Conservation (phyloP, 37 sponge, comb jelly and placozoan genomes). For the Halichondria panicea region DNA sequence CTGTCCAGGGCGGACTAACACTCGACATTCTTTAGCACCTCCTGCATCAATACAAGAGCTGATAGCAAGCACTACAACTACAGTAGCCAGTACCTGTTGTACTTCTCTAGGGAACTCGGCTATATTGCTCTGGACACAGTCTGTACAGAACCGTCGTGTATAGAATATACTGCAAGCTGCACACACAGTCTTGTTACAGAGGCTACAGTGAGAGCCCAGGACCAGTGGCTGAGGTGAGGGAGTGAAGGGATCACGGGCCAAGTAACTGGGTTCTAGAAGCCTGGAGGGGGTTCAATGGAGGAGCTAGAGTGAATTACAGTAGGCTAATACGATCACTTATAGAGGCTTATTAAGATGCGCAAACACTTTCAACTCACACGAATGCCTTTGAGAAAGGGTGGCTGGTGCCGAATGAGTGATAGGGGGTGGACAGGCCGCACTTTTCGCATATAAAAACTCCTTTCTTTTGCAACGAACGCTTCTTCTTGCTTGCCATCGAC, state of each 20-base stretch:
- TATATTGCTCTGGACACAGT: conserved; percentile 50
- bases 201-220: conserved; percentile 65
- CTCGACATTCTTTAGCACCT: neutral
- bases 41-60: conserved; percentile 7
- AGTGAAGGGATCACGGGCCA: conserved; percentile 68
- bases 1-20: conserved; percentile 7
- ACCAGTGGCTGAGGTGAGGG: conserved; percentile 55
- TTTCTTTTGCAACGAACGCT: conserved; percentile 22
- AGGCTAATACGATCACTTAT: neutral
- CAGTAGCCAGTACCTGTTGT: conserved; percentile 40
- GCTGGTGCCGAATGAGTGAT: conserved; percentile 51
- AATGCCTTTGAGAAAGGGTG: conserved; percentile 43
- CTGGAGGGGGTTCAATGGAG: conserved; percentile 23
- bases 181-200: conserved; percentile 64
- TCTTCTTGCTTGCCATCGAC: conserved; percentile 4
- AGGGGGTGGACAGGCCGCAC: conserved; percentile 48
- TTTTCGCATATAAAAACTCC: conserved; percentile 53
- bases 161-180: conserved; percentile 81
- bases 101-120: conserved; percentile 76
- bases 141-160: conserved; percentile 72
- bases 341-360: neutral
- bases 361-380: conserved; percentile 49
- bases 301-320: neutral
- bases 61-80: neutral
- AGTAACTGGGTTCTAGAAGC: conserved; percentile 68